phyloP scores from a whole-genome alignment of 2,888 invertebrate genomes.

The Callyntrura guangdongensis region DNA sequence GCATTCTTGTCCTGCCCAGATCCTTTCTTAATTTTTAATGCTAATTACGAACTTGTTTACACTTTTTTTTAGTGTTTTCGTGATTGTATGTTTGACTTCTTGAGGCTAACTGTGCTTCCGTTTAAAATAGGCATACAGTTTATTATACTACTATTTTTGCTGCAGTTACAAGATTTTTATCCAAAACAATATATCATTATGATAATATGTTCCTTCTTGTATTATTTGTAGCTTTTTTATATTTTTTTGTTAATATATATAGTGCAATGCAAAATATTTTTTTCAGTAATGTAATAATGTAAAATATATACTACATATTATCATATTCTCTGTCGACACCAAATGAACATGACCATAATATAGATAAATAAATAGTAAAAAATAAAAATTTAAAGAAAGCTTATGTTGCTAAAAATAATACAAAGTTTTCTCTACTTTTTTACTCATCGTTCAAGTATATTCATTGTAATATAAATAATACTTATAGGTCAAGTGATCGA shows the following conservation, averaged over 20 bases:
- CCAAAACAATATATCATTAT: no score
- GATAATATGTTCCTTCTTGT: constrained; percentile 41
- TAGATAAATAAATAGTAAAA: background rate
- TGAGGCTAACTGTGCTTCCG: background rate
- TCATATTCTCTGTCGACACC: constrained; percentile 46
- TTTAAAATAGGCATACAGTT: background rate
- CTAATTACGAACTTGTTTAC: background rate
- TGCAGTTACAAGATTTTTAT: background rate
- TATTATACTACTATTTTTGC: background rate
- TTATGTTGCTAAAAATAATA: constrained; percentile 49
- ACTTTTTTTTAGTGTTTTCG: background rate
- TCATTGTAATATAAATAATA: no score
- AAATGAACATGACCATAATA: constrained; percentile 58
- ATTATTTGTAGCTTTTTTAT: background rate
- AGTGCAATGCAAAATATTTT: constrained; percentile 68
- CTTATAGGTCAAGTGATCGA: no score
- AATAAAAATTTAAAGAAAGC: constrained; percentile 28
- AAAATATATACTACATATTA: constrained; percentile 20
- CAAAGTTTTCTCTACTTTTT: background rate
- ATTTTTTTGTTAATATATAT: constrained; percentile 47
- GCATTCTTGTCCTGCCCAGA: no score
- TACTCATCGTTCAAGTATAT: no score
- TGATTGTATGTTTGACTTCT: background rate
- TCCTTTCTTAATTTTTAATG: background rate
- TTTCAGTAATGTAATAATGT: constrained; percentile 4